Percentiles rank a stretch among this genome's conserved stretches.
Conservation (phyloP, 2,797 vertebrate species). For the Smutsia temminckii region DNA sequence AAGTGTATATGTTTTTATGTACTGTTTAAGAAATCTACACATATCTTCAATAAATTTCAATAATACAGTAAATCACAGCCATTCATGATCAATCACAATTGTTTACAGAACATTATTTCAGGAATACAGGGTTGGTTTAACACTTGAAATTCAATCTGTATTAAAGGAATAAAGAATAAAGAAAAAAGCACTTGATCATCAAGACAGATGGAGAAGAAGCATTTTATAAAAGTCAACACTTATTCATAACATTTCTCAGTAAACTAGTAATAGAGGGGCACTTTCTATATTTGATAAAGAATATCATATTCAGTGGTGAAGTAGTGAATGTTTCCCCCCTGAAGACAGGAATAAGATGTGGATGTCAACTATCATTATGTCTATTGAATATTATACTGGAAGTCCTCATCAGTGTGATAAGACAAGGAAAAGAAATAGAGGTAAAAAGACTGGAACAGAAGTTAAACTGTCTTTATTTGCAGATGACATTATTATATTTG, state of each 20-base stretch:
- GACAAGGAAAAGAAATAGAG: not conserved
- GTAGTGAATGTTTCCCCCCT: not conserved
- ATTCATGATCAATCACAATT: not conserved
- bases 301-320: too few relatives aligned
- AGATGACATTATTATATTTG: not conserved
- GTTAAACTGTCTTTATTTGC: not conserved
- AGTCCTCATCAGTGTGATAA: not conserved
- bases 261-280: not conserved
- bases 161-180: not conserved
- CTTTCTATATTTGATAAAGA: not conserved
- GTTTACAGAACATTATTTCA: not conserved
- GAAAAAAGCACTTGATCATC: not conserved
- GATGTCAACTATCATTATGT: not conserved
- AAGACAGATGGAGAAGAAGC: not conserved
- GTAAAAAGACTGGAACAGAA: not conserved
- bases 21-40: not conserved
- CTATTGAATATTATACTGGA: not conserved
- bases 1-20: not conserved
- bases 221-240: not conserved
- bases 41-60: not conserved
- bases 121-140: conserved; percentile 28
- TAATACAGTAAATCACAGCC: not conserved
- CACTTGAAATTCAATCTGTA: not conserved
- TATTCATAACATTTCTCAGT: not conserved
- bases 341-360: not conserved